These are phyloP conservation scores for Drosophila fuyamai DNA, from an alignment of 1,140 invertebrate genomes.

Conservation along the genomic window DNA sequence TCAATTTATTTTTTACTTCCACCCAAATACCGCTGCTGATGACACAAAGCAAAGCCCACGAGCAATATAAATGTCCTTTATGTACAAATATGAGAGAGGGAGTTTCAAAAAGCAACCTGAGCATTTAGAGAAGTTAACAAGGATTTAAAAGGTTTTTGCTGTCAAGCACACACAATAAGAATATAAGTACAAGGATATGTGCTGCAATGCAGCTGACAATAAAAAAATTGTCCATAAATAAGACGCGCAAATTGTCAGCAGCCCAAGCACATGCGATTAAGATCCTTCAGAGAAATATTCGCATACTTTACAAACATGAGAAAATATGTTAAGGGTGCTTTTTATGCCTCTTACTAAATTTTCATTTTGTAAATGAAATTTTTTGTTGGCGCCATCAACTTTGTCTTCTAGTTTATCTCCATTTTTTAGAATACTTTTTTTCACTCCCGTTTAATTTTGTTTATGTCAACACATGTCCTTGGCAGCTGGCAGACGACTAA, in stretches of 20 bases:
- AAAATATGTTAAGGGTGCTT: slow-evolving; percentile 62
- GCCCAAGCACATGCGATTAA: slow-evolving; percentile 57
- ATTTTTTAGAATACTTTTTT: slow-evolving; percentile 39
- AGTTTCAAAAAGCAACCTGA: slow-evolving; percentile 58
- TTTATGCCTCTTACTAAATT: slow-evolving; percentile 68
- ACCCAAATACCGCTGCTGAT: slow-evolving; percentile 61
- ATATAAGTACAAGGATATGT: slow-evolving; percentile 33
- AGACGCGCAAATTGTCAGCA: slow-evolving; percentile 58
- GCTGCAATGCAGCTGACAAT: slow-evolving; percentile 69
- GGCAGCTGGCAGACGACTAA: slow-evolving; percentile 69
- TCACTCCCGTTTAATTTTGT: slow-evolving; percentile 34
- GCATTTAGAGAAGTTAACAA: slow-evolving; percentile 81
- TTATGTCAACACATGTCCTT: slow-evolving; percentile 73
- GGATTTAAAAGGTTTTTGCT: slow-evolving; percentile 84
- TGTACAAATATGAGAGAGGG: slow-evolving; percentile 5
- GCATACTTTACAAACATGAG: slow-evolving; percentile 24
- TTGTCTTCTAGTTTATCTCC: slow-evolving; percentile 71
- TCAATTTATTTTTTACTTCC: slow-evolving; percentile 69
- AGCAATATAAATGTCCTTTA: slow-evolving; percentile 39
- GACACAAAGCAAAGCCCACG: slow-evolving; percentile 60
- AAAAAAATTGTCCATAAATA: slow-evolving; percentile 64
- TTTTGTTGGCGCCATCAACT: slow-evolving; percentile 27
- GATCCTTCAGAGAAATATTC: slow-evolving; percentile 37
- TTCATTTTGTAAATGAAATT: slow-evolving; percentile 81
- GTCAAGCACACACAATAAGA: slow-evolving; percentile 64